Percentiles rank a stretch among this genome's conserved stretches.
Evolutionary conservation across 2,797 vertebrate species (phyloP).

Genomic region (Uromys caudimaculatus): DNA sequence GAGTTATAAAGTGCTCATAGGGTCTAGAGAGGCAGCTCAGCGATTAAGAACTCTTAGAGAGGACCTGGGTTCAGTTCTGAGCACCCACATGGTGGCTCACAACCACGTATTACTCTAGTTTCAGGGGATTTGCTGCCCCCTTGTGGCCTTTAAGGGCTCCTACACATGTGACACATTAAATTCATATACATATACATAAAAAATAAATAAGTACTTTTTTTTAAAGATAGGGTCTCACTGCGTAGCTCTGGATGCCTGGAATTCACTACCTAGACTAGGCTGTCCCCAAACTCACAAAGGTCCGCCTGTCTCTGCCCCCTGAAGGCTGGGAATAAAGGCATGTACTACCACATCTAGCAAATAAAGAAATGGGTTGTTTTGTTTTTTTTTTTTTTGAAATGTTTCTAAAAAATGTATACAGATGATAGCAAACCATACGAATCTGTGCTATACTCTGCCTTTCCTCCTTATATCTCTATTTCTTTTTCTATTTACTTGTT

Average conservation of each 20-base stretch:
- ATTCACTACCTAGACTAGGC: background rate
- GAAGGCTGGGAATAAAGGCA: background rate
- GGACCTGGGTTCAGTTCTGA: background rate
- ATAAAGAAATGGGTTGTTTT: no score
- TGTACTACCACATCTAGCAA: background rate
- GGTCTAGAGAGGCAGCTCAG: background rate
- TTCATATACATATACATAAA: background rate
- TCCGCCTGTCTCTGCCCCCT: background rate
- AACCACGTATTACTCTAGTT: background rate
- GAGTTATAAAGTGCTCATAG: background rate
- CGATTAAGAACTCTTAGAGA: background rate
- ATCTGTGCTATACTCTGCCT: background rate
- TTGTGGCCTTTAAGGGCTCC: background rate
- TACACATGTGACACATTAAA: background rate
- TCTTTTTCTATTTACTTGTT: background rate
- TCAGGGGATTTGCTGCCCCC: background rate
- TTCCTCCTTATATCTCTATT: background rate
- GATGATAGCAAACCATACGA: background rate
- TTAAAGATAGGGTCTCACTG: background rate
- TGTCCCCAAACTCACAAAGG: background rate
- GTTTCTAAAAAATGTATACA: background rate
- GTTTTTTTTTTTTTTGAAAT: no score
- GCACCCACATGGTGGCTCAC: background rate
- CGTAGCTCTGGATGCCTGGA: background rate
- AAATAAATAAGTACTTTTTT: background rate